Conservation (phyloP, 2,113 vertebrate species). For the Clarias magur region DNA sequence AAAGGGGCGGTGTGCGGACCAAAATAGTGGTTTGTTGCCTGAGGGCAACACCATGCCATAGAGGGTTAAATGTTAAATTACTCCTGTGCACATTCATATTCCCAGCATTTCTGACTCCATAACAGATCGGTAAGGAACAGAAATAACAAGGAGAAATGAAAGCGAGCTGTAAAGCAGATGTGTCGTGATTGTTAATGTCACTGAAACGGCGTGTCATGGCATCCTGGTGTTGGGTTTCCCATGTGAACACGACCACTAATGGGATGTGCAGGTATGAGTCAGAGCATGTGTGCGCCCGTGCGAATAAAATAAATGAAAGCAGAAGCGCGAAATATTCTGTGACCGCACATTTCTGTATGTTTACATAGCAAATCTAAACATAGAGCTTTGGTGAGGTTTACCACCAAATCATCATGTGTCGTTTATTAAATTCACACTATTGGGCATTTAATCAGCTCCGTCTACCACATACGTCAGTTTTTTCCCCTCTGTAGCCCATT, state of each 20-base stretch:
- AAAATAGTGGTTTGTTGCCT: too few species aligned
- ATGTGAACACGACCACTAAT: neutral
- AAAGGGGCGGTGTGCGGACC: too few species aligned
- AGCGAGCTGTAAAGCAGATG: neutral
- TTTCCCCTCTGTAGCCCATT: too few species aligned
- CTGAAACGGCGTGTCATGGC: neutral
- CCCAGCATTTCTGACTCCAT: neutral
- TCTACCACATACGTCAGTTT: neutral
- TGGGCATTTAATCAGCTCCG: neutral
- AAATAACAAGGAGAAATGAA: constrained; percentile 12
- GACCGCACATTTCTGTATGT: neutral
- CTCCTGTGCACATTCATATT: neutral
- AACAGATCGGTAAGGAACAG: neutral
- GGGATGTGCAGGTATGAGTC: neutral
- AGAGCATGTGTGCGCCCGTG: neutral
- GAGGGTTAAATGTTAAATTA: neutral
- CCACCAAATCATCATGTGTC: neutral
- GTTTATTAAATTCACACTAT: neutral
- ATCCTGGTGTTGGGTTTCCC: neutral
- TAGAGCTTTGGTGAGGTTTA: neutral
- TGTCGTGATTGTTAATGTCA: neutral
- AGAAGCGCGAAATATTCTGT: neutral
- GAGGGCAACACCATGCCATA: too few species aligned
- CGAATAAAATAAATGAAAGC: neutral
- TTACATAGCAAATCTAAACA: neutral